A percentile compares a stretch with the other conserved stretches of the same genome.
Evolutionary conservation across 2,888 invertebrate species (phyloP).

Genomic region (Deroplatys truncata): DNA sequence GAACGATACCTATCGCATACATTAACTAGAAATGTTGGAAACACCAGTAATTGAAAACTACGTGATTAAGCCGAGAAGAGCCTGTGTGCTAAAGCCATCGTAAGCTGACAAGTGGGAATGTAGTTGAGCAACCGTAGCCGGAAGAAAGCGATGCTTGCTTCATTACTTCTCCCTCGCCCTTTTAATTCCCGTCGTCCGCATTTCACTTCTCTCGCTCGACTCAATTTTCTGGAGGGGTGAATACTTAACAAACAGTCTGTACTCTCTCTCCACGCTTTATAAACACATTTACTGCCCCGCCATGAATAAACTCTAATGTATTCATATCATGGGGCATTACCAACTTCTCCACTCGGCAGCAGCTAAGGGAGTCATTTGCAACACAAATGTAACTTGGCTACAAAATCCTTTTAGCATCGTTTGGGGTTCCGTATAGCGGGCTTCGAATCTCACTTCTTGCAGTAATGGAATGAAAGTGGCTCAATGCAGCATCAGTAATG

Average conservation of each 20-base stretch:
- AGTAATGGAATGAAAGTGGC: too few species aligned
- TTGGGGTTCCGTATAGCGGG: neutral
- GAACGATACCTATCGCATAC: too few species aligned
- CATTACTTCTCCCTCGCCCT: neutral
- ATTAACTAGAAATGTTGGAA: too few species aligned
- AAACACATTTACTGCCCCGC: conserved; percentile 19
- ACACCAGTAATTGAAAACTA: too few species aligned
- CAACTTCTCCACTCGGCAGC: neutral
- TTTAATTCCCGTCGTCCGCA: neutral
- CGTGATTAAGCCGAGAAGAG: too few species aligned
- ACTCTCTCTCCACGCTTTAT: conserved; percentile 4
- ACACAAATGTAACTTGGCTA: neutral
- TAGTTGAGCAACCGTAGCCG: too few species aligned
- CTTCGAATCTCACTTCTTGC: neutral
- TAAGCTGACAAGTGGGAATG: too few species aligned
- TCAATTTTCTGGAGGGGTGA: neutral
- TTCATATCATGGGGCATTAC: neutral
- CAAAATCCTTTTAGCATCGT: neutral
- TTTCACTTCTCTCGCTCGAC: neutral
- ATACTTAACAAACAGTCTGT: neutral
- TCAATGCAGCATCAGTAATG: too few species aligned
- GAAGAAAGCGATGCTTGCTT: neutral
- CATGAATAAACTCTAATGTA: conserved; percentile 22
- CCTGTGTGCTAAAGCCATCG: too few species aligned
- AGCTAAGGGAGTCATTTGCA: neutral